Evolutionary conservation across 2,888 invertebrate species (phyloP), one percentile per base, ranked within the genome.

Genomic region (Caenorhabditis virilis): DNA sequence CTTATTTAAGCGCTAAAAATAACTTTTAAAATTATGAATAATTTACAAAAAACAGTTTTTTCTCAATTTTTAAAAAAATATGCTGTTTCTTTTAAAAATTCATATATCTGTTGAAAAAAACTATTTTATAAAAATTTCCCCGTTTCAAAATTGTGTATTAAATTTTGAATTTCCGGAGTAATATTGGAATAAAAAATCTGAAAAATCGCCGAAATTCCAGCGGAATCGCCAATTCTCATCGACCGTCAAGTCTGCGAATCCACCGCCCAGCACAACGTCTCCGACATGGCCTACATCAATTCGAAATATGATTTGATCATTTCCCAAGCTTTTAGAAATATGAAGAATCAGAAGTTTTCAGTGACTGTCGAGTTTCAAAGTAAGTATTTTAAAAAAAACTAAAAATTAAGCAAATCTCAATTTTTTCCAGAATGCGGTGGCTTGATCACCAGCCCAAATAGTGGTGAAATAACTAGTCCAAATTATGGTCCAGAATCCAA

Each of bases 401-500:
- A 42, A 56, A 47, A 48, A n/a, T n/a, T n/a, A n/a, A n/a, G n/a
- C n/a, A n/a, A 52, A 52, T 5, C n/a, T 38, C 20, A 48, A 47
- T n/a, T n/a, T 36, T 0, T 27, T 56, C 6, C 62, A 78, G 65
- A 58, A 26, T 72, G 70, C 41, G 77, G 77, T 26, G 79, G 78
- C 23, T 33, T 68, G 6, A 60, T 77, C 16, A 55, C 51, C 6
- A 60, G 58, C 26, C 61, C 62, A 1, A 63, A 68, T 23, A 46
- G 39, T 18, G 79, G 78, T 39, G 46, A 55, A 9, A 64, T 78
- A 6, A 60, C 55, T 5, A 67, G 67, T 27, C 71, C 73, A 23
- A 69, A 71, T 38, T 77, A n/a, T n/a, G 64, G 41, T n/a, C 68
- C 51, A 3, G 46, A 47, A 6, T 22, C 36, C 5, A 57, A 55